Base-by-base conservation (phyloP, 2,113 vertebrate species). In the Bubo blakistoni region DNA sequence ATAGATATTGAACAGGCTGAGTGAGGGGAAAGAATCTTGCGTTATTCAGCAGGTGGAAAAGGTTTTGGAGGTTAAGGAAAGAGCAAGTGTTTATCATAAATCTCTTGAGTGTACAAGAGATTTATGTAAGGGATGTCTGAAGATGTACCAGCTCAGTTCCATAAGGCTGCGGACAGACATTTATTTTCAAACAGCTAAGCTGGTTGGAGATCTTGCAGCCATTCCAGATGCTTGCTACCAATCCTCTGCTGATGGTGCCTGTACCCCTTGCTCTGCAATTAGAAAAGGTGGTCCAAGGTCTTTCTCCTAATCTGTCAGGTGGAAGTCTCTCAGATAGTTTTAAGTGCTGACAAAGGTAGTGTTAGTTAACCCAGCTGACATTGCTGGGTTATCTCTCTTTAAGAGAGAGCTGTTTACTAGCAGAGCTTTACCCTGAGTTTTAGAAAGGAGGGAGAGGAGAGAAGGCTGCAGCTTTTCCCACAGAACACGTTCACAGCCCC, bases 1-100 rank as follows among this genome's bases (percentile, higher is more conserved):
- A 96, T 95, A 97, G 96, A 82, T 80, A 85, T 65, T 61, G 94
- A 90, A 65, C 70, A 66, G 66, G 58, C 90, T 88, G 94, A 57
- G 58, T 77, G 58, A 95, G 92, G 86, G 94, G 93, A 92, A 94
- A 72, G 90, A 92, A 94, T 95, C 81, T 73, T 82, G 62, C 82
- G 90, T 87, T 95, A 62, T 96, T 92, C 81, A 96, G 94, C 94
- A 95, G 94, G 94, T 97, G 96, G 96, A 92, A 96, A 93, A 95
- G 70, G 90, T 73, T 97, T 93, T 93, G 85, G 79, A 96, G 85
- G 90, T 93, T 94, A 96, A 95, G 90, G 71, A 86, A 91, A 93
- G 94, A 96, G 92, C 93, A 97, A 96, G 74, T 96, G 96, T 90
- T 96, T 96, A 92, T 88, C 90, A 93, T 97, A 96, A 97, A 97